Evolutionary conservation across 1,140 invertebrate genomes (phyloP).

Genomic region (Kradibia gibbosae): DNA sequence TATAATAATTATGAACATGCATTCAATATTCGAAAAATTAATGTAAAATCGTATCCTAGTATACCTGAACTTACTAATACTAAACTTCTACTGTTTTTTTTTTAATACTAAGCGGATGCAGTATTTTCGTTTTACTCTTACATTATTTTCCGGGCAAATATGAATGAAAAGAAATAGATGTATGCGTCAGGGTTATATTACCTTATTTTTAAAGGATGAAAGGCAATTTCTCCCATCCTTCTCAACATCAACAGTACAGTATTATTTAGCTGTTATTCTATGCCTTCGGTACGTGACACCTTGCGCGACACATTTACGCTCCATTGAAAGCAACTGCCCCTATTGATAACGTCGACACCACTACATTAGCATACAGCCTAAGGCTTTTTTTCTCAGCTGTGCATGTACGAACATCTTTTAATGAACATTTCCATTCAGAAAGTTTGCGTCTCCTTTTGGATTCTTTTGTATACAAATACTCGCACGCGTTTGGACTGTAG

Average conservation of each 20-base stretch:
- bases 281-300: conserved; percentile 8
- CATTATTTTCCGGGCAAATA: not conserved
- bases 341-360: not conserved
- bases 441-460: not conserved
- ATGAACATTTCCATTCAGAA: conserved; percentile 26
- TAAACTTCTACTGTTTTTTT: too few species aligned
- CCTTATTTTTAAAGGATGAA: not conserved
- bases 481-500: too few species aligned
- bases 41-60: too few species aligned
- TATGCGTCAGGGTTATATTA: not conserved
- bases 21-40: too few species aligned
- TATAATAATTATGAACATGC: too few species aligned
- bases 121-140: too few species aligned
- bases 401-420: conserved; percentile 38
- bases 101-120: too few species aligned
- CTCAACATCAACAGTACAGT: not conserved
- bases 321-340: not conserved
- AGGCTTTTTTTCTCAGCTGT: conserved; percentile 1
- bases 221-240: not conserved
- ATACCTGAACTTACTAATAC: too few species aligned
- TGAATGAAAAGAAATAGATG: conserved; percentile 16
- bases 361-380: not conserved
- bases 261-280: conserved; percentile 3
- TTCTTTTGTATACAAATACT: too few species aligned
- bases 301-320: conserved; percentile 1